A percentile compares a stretch with the other conserved stretches of the same genome.
Evolutionary conservation across 2,888 invertebrate species (phyloP).

Genomic region (Leptinotarsa peninsularis): DNA sequence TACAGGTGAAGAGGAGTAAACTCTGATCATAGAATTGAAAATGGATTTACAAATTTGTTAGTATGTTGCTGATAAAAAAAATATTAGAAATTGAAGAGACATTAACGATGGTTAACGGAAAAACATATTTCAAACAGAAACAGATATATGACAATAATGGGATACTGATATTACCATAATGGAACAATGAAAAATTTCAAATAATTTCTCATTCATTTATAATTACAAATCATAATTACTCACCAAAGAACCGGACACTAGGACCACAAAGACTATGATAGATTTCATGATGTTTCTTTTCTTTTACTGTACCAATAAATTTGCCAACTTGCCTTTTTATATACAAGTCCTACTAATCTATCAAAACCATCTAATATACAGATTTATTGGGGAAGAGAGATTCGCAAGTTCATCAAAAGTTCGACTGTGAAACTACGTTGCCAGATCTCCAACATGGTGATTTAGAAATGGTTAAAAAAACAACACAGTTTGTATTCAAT

Average conservation of each 20-base stretch:
- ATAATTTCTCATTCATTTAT: background rate
- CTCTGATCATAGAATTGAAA: too few species aligned
- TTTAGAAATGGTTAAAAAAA: background rate
- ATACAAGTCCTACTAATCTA: background rate
- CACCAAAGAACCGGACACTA: background rate
- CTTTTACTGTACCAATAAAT: background rate
- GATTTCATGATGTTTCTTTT: constrained; percentile 11
- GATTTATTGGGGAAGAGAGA: constrained; percentile 8
- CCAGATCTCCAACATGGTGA: background rate
- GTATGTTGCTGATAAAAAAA: too few species aligned
- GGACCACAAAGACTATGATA: background rate
- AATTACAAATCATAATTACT: background rate
- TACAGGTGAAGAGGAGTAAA: too few species aligned
- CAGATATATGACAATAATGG: too few species aligned
- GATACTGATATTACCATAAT: too few species aligned
- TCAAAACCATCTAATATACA: constrained; percentile 4
- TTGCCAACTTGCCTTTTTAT: background rate
- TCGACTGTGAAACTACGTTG: background rate
- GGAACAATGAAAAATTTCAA: too few species aligned
- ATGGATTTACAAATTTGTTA: too few species aligned
- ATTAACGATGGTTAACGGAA: too few species aligned
- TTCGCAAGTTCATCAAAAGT: constrained; percentile 6
- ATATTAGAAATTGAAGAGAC: too few species aligned
- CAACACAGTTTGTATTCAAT: too few species aligned
- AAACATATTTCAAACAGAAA: too few species aligned